These are phyloP conservation scores for Epirrhoe tristata DNA, from an alignment of 2,888 invertebrate genomes.

Conservation along the genomic window DNA sequence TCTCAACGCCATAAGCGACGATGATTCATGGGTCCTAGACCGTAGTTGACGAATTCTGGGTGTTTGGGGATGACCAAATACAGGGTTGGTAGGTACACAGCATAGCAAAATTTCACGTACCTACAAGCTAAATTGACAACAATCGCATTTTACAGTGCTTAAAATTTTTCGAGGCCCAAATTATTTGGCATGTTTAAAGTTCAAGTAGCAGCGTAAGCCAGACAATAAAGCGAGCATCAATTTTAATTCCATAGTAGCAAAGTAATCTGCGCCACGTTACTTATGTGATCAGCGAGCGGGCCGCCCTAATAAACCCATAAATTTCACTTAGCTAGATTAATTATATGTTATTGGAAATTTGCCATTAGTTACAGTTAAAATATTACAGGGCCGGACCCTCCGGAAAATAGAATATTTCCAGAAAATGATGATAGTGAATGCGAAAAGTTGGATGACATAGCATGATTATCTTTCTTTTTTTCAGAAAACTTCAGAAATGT, in stretches of 20 bases:
- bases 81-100: too few relatives aligned
- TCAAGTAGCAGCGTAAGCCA: background rate
- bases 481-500: background rate
- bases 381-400: slow-evolving; percentile 48
- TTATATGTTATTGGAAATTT: slow-evolving; percentile 79
- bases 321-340: slow-evolving; percentile 83
- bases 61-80: too few relatives aligned
- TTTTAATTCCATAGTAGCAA: slow-evolving; percentile 39
- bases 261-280: slow-evolving; percentile 62
- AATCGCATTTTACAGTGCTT: background rate
- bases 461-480: background rate
- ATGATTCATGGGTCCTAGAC: too few relatives aligned
- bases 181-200: background rate
- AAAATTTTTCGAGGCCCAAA: background rate
- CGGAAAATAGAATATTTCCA: slow-evolving; percentile 41
- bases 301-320: slow-evolving; percentile 81
- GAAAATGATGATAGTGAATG: slow-evolving; percentile 32
- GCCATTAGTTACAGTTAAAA: slow-evolving; percentile 67
- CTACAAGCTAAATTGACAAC: too few relatives aligned
- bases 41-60: too few relatives aligned
- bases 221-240: slow-evolving; percentile 26
- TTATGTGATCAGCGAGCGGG: slow-evolving; percentile 68
- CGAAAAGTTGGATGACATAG: background rate
- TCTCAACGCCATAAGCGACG: too few relatives aligned
- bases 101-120: too few relatives aligned